phyloP scores from a whole-genome alignment of 2,888 invertebrate species.

The Malacosoma neustria region DNA sequence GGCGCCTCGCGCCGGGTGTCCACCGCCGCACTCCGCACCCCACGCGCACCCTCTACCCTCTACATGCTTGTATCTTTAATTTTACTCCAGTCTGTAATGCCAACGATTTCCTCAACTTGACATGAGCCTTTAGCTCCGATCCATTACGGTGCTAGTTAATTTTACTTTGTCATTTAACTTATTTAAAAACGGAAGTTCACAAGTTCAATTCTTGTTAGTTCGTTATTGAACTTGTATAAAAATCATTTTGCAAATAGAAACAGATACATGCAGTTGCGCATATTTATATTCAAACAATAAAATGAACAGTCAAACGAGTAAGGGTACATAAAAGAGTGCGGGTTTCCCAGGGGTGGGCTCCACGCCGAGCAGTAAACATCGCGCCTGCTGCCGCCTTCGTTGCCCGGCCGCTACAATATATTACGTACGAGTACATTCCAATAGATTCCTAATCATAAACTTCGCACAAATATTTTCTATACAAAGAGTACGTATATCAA shows the following conservation, averaged over 20 bases:
- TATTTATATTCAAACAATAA: background rate
- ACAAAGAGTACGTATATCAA: no score
- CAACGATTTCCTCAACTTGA: conserved; percentile 50
- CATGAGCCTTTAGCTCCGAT: conserved; percentile 23
- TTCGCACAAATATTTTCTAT: no score
- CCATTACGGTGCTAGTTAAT: conserved; percentile 21
- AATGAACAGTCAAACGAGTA: background rate
- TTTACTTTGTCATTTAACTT: conserved; percentile 1
- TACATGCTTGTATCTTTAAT: conserved; percentile 50
- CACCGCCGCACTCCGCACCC: conserved; percentile 25
- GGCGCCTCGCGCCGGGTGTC: conserved; percentile 23
- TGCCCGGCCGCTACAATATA: background rate
- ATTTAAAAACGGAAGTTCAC: background rate
- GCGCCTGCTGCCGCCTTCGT: background rate
- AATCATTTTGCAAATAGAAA: no score
- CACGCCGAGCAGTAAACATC: background rate
- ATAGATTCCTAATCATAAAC: background rate
- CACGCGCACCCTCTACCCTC: no score
- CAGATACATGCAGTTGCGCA: background rate
- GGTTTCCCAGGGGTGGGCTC: background rate
- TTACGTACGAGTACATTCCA: background rate
- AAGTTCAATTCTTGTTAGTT: background rate
- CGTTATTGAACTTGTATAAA: no score
- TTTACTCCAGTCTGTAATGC: conserved; percentile 50
- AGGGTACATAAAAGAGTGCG: background rate